A percentile compares a stretch with the other conserved stretches of the same genome.
These are phyloP conservation scores for Rhinichthys osculus DNA, from an alignment of 2,797 vertebrate genomes.

Conservation along the genomic window DNA sequence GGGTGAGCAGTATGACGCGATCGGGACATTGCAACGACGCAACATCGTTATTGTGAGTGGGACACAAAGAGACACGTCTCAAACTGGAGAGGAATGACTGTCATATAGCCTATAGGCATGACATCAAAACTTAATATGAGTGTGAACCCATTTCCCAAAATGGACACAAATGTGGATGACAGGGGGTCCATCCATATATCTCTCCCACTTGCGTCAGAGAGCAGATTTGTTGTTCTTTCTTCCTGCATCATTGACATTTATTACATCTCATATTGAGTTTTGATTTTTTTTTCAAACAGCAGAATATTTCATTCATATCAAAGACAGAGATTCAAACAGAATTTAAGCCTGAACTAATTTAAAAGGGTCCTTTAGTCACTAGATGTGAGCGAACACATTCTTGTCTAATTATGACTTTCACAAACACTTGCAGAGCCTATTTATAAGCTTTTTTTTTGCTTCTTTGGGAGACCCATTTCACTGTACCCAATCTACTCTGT, in stretches of 20 bases:
- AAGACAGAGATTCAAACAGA: constrained; percentile 9
- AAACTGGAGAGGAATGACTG: not conserved
- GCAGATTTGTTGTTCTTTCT: constrained; percentile 42
- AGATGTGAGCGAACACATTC: not conserved
- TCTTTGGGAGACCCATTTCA: no score
- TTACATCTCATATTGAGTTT: constrained; percentile 18
- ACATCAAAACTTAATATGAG: constrained; percentile 17
- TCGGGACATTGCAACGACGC: not conserved
- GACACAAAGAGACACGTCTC: constrained; percentile 1
- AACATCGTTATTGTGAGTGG: not conserved
- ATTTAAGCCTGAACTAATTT: not conserved
- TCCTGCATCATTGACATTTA: not conserved
- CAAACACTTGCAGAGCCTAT: not conserved
- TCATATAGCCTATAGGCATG: not conserved
- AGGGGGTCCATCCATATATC: constrained; percentile 29
- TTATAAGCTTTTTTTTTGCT: no score
- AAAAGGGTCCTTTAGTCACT: not conserved
- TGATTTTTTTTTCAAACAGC: not conserved
- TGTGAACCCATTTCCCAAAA: constrained; percentile 3
- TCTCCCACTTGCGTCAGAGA: constrained; percentile 54
- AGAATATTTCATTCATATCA: not conserved
- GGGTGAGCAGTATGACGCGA: constrained; percentile 2
- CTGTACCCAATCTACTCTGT: no score
- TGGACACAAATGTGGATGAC: constrained; percentile 42
- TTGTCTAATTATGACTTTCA: not conserved